These are phyloP conservation scores for Notechis scutatus DNA, from an alignment of 2,113 vertebrate species.

Conservation along the genomic window DNA sequence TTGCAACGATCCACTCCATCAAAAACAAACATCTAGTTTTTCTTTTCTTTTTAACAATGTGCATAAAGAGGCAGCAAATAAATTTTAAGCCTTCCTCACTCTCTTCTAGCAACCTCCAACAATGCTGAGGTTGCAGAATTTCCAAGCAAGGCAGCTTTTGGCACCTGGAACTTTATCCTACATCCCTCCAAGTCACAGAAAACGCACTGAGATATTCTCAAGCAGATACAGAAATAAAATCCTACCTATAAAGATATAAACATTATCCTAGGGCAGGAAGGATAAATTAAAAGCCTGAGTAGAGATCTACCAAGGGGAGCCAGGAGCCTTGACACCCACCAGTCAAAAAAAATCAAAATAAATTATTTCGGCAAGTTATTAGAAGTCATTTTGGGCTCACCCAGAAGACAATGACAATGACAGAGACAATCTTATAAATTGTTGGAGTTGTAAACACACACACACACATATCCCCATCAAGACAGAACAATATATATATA, in stretches of 20 bases:
- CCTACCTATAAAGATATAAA: background rate
- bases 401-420: background rate
- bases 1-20: background rate
- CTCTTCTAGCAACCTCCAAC: background rate
- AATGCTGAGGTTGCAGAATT: background rate
- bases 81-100: background rate
- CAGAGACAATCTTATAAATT: background rate
- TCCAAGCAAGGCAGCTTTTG: background rate
- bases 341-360: background rate
- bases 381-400: background rate
- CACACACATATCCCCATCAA: background rate
- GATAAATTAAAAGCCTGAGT: background rate
- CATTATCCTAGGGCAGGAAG: background rate
- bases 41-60: background rate
- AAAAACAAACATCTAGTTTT: background rate
- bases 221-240: background rate
- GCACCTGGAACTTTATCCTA: background rate
- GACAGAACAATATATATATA: background rate
- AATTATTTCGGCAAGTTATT: background rate
- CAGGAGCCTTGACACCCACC: background rate
- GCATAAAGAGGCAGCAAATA: background rate
- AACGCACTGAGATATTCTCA: background rate
- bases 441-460: background rate
- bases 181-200: background rate
- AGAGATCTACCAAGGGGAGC: background rate